Conservation (phyloP, 1,140 invertebrate genomes). For the Conus betulinus region DNA sequence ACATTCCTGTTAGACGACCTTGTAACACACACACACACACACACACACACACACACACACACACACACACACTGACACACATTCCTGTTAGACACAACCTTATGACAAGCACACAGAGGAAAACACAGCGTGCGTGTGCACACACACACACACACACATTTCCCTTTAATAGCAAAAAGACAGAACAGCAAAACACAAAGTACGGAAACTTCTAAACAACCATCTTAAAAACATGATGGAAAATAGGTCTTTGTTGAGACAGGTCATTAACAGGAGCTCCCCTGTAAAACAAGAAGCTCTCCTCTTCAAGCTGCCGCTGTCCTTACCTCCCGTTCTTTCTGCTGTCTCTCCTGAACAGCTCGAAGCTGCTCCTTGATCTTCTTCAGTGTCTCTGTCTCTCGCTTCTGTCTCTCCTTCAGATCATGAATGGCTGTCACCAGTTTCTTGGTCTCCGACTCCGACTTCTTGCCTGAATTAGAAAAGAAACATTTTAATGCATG, state of each 20-base stretch:
- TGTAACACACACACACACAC: too few species aligned
- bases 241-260: too few species aligned
- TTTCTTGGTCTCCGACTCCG: conserved; percentile 67
- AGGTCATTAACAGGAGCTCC: not conserved
- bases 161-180: too few species aligned
- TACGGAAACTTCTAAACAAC: too few species aligned
- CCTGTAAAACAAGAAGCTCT: not conserved
- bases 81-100: too few species aligned
- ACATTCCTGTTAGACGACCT: too few species aligned
- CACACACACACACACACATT: too few species aligned
- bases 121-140: too few species aligned
- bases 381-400: conserved; percentile 66
- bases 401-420: conserved; percentile 67
- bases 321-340: conserved; percentile 64
- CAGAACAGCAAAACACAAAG: too few species aligned
- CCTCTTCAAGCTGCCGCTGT: not conserved
- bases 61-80: too few species aligned
- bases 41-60: too few species aligned
- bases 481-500: not conserved
- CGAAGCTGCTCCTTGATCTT: conserved; percentile 61
- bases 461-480: conserved; percentile 60
- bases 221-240: not conserved
- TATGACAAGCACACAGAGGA: too few species aligned
- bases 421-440: conserved; percentile 67
- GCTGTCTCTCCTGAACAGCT: conserved; percentile 65